Percentiles rank a stretch among this genome's conserved stretches.
Evolutionary conservation across 2,113 vertebrate species (phyloP).

Genomic region (Macrotus californicus): DNA sequence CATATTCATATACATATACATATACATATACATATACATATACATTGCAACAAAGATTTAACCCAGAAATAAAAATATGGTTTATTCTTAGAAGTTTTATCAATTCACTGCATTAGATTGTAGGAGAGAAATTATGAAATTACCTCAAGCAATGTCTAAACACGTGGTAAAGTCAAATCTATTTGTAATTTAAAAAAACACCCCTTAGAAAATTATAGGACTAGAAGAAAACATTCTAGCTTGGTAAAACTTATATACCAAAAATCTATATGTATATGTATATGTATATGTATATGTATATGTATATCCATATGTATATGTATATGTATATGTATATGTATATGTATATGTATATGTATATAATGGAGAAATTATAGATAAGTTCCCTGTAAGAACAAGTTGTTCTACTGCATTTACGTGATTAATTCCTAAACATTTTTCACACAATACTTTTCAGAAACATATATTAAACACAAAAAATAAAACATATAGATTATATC

Average conservation of each 20-base stretch:
- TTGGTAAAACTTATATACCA: background rate
- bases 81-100: background rate
- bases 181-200: background rate
- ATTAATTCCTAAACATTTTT: conserved; percentile 14
- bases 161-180: background rate
- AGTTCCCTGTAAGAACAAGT: background rate
- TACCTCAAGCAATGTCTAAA: background rate
- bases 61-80: background rate
- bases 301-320: too few relatives aligned
- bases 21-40: too few relatives aligned
- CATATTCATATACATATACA: too few relatives aligned
- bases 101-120: background rate
- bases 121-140: background rate
- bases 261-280: background rate
- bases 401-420: background rate
- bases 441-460: background rate
- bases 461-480: background rate
- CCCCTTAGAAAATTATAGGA: background rate
- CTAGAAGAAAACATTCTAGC: background rate
- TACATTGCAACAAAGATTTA: background rate
- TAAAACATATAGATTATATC: background rate
- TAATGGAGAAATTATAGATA: background rate
- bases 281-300: too few relatives aligned
- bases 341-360: too few relatives aligned
- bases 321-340: too few relatives aligned